Conservation (phyloP, 2,797 vertebrate species). For the Ficedula albicollis region DNA sequence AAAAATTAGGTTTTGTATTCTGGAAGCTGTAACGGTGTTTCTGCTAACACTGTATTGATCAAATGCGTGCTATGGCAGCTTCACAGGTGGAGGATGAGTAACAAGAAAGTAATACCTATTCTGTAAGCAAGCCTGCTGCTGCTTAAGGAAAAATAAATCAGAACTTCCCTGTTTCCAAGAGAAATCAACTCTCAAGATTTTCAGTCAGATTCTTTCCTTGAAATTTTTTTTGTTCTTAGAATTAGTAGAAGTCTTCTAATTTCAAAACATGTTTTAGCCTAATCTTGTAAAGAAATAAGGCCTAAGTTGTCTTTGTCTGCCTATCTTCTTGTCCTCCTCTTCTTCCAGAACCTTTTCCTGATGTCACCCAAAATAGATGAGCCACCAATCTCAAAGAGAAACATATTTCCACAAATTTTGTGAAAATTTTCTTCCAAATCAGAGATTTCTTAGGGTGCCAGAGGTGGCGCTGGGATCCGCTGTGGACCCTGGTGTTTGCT, state of each 20-base stretch:
- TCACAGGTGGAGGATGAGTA: conserved; percentile 40
- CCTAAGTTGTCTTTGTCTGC: not conserved
- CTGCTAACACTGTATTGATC: not conserved
- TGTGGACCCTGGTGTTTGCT: not conserved
- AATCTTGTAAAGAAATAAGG: not conserved
- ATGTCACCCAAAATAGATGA: not conserved
- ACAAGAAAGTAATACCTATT: not conserved
- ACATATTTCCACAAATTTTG: not conserved
- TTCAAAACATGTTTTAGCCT: not conserved
- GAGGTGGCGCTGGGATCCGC: not conserved
- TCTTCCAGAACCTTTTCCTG: not conserved
- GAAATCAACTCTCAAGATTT: not conserved
- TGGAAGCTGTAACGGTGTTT: not conserved
- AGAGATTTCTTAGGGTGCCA: not conserved
- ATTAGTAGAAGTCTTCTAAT: not conserved
- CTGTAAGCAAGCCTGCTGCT: not conserved
- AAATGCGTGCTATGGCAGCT: not conserved
- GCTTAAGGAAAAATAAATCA: not conserved
- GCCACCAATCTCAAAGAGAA: not conserved
- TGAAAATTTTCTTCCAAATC: not conserved
- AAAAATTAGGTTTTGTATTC: conserved; percentile 18
- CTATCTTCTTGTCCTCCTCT: not conserved
- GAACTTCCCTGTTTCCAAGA: not conserved
- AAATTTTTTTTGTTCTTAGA: not conserved
- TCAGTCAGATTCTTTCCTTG: not conserved